Evolutionary conservation across 2,888 invertebrate genomes (phyloP).

Genomic region (Cataglyphis livida): DNA sequence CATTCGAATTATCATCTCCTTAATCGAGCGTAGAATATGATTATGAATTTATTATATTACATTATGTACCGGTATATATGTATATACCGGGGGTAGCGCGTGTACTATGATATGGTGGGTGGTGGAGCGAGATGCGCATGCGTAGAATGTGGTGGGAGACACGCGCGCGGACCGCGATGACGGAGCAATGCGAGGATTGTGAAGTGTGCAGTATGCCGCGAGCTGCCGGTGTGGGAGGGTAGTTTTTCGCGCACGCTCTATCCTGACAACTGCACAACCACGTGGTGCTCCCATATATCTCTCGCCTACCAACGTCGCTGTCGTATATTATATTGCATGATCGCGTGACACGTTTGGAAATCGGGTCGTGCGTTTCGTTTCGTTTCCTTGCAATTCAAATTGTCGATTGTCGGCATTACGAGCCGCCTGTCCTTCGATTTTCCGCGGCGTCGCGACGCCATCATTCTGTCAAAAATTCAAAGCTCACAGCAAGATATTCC

Average conservation of each 20-base stretch:
- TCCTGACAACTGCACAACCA: slow-evolving; percentile 63
- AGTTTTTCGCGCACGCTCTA: slow-evolving; percentile 56
- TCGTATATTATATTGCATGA: slow-evolving; percentile 43
- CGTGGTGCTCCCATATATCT: slow-evolving; percentile 68
- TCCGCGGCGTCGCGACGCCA: not conserved
- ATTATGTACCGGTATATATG: not conserved
- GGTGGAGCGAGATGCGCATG: not conserved
- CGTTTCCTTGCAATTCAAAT: slow-evolving; percentile 61
- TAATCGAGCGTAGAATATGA: slow-evolving; percentile 19
- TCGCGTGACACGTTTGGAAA: slow-evolving; percentile 62
- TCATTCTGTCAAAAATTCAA: not conserved
- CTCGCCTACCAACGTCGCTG: not conserved
- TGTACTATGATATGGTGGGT: not conserved
- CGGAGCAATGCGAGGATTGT: slow-evolving; percentile 13
- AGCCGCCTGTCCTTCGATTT: not conserved
- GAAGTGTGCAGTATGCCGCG: slow-evolving; percentile 77
- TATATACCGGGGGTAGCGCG: slow-evolving; percentile 1
- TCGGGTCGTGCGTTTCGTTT: slow-evolving; percentile 52
- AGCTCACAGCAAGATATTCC: not conserved
- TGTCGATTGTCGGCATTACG: slow-evolving; percentile 25
- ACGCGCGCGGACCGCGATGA: slow-evolving; percentile 5
- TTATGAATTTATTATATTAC: slow-evolving; percentile 20
- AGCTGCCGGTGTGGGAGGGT: slow-evolving; percentile 76
- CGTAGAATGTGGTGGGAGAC: not conserved
- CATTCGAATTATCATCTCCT: not conserved